Evolutionary conservation across 2,888 invertebrate species (phyloP), one percentile per base, ranked within the genome.

Genomic region (Netelia inedita): DNA sequence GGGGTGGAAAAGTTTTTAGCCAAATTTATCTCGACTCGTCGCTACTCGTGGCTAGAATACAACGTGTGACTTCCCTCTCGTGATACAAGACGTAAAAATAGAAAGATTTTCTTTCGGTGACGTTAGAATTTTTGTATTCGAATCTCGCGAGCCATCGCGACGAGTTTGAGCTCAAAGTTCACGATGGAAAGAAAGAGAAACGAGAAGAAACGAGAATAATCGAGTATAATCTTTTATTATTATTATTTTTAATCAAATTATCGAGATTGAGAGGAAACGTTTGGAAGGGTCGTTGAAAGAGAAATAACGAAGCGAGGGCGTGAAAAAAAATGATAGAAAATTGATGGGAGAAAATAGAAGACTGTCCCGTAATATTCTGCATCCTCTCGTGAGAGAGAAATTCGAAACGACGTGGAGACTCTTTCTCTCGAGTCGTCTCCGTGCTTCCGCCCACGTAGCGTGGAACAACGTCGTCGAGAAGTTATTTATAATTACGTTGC

Each of bases 401-500:
- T 69, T 75, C 43, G 19, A 59, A 68, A 69, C 57, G 61, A 53
- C n/a, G n/a, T 28, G 50, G 11, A 16, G 35, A 10, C 43, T 10
- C n/a, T 14, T 28, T 23, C 59, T 41, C 46, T 28, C n/a, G n/a
- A 61, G 14, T 35, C 28, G 50, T 35, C 61, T n/a, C 50, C n/a
- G 65, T 19, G 66, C 21, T 21, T 66, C 57, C 76, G 57, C 76
- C 76, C 23, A 66, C 76, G 66, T 41, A n/a, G 3, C 66, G 21
- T 35, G 35, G 11, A 43, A 28, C 57, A 65, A 57, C 55, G 50
- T 53, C 74, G 50, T 74, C 61, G 9, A 65, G 28, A 50, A 68
- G 68, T 68, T 68, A 68, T 68, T 68, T 68, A 68, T 68, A 68
- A 68, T 68, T 68, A 68, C 46, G 68, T 10, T 68, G 68, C 21